Percentiles rank a stretch among this genome's conserved stretches.
These are phyloP conservation scores for Drosophila kikkawai DNA, from an alignment of 1,140 invertebrate genomes.

Conservation along the genomic window DNA sequence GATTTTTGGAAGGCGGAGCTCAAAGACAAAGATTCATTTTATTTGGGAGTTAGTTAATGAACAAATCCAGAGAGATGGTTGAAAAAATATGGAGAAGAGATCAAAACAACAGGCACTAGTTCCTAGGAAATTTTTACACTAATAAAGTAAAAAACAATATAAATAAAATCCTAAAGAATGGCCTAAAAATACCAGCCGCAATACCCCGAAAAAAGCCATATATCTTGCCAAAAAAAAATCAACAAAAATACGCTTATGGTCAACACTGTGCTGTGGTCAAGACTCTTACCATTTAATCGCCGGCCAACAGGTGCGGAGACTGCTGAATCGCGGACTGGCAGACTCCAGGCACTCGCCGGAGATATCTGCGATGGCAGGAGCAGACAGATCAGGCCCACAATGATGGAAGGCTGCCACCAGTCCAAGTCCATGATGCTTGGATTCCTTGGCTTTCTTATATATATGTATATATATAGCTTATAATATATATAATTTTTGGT, in stretches of 20 bases:
- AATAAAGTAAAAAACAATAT: too few species aligned
- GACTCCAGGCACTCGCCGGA: constrained; percentile 58
- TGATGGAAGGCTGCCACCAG: constrained; percentile 59
- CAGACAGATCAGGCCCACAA: constrained; percentile 50
- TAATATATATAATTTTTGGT: constrained; percentile 1
- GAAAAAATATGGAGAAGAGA: not conserved
- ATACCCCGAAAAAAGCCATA: not conserved
- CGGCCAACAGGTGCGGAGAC: constrained; percentile 39
- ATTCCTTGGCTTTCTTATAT: not conserved
- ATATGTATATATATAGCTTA: constrained; percentile 15
- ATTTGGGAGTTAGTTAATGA: not conserved
- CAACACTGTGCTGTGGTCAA: not conserved
- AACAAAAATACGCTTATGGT: not conserved
- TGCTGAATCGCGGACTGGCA: constrained; percentile 39
- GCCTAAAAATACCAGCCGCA: not conserved
- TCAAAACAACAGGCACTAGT: not conserved
- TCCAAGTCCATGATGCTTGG: constrained; percentile 50
- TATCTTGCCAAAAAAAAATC: not conserved
- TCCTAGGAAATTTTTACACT: too few species aligned
- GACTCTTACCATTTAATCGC: constrained; percentile 74
- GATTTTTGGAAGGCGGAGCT: constrained; percentile 6
- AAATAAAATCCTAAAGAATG: too few species aligned
- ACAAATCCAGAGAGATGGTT: not conserved
- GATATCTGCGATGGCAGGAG: constrained; percentile 41
- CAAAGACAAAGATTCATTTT: not conserved